Percentiles rank a stretch among this genome's conserved stretches.
phyloP scores from a whole-genome alignment of 2,797 vertebrate genomes.

The Paramormyrops hopkinsi region DNA sequence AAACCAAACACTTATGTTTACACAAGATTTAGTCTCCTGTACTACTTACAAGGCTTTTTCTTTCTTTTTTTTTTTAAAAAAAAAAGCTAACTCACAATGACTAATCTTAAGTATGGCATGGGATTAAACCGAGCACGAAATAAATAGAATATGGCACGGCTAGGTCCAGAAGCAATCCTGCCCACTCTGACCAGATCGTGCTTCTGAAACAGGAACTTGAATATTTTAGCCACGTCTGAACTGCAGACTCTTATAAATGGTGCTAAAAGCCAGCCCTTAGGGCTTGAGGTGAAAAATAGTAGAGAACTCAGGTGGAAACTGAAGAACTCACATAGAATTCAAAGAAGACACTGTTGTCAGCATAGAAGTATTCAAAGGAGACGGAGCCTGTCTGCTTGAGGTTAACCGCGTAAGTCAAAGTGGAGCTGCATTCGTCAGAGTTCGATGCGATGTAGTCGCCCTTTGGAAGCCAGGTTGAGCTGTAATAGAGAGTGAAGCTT shows the following conservation, averaged over 20 bases:
- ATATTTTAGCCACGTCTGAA: not conserved
- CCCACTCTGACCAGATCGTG: not conserved
- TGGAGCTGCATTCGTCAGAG: slow-evolving; percentile 86
- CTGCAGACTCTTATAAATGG: not conserved
- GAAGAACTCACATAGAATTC: slow-evolving; percentile 80
- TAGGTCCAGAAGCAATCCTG: not conserved
- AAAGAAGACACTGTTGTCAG: slow-evolving; percentile 82
- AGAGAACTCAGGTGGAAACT: slow-evolving; percentile 43
- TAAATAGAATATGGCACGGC: not conserved
- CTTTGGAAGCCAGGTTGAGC: slow-evolving; percentile 81
- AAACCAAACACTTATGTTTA: not conserved
- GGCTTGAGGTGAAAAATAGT: not conserved
- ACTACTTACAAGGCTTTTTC: not conserved
- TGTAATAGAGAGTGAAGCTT: slow-evolving; percentile 37
- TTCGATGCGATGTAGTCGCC: slow-evolving; percentile 85
- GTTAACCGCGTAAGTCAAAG: slow-evolving; percentile 81
- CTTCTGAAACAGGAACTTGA: not conserved
- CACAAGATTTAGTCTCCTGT: not conserved
- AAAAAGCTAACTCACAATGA: not conserved
- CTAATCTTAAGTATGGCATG: not conserved
- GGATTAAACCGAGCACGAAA: not conserved
- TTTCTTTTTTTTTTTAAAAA: not conserved
- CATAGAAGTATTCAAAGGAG: slow-evolving; percentile 86
- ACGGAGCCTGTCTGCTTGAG: slow-evolving; percentile 82
- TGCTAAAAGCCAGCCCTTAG: not conserved